These are phyloP conservation scores for Hirundo rustica DNA, from an alignment of 2,797 vertebrate species.

Conservation along the genomic window DNA sequence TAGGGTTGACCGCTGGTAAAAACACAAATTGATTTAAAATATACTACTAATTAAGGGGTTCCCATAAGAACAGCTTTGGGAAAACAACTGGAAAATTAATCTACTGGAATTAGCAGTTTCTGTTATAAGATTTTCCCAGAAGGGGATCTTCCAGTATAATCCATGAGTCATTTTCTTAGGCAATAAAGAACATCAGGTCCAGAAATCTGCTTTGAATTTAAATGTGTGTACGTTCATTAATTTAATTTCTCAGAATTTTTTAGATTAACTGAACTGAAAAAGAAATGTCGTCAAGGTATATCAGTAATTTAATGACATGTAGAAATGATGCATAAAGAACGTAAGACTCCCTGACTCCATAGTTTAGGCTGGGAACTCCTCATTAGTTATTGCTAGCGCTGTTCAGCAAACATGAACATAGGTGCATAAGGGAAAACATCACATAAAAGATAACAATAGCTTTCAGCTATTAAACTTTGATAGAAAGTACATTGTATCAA, in stretches of 20 bases:
- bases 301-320: neutral
- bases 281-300: neutral
- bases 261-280: neutral
- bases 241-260: neutral
- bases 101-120: constrained; percentile 27
- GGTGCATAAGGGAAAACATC: neutral
- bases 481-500: neutral
- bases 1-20: neutral
- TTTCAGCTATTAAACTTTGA: neutral
- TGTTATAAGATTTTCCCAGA: constrained; percentile 39
- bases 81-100: constrained; percentile 44
- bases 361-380: neutral
- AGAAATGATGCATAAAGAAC: neutral
- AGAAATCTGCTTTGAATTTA: constrained; percentile 5
- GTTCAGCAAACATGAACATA: neutral
- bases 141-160: neutral
- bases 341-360: neutral
- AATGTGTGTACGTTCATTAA: neutral
- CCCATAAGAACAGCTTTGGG: neutral
- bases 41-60: neutral
- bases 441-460: neutral
- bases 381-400: neutral
- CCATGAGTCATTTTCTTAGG: neutral
- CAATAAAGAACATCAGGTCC: neutral
- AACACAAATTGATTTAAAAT: constrained; percentile 7